Conservation (phyloP, 1,140 invertebrate species). For the Pollicipes pollicipes region DNA sequence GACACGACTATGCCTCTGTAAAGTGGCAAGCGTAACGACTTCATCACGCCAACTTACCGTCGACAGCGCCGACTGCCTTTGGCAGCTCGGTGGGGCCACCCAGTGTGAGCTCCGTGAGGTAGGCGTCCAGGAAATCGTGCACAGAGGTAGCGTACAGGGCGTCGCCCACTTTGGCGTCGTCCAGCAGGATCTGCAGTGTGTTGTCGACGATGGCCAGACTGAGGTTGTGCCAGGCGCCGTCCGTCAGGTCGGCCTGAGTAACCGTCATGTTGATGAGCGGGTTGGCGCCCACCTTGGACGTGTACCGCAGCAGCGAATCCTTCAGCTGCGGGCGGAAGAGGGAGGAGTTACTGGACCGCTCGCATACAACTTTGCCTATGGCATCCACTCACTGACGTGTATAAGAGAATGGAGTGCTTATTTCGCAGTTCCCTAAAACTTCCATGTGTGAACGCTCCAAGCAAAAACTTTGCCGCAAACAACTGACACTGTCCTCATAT, state of each 20-base stretch:
- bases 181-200: constrained; percentile 47
- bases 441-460: too few species aligned
- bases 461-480: too few species aligned
- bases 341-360: too few species aligned
- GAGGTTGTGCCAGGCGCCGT: constrained; percentile 73
- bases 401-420: too few species aligned
- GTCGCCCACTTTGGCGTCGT: constrained; percentile 51
- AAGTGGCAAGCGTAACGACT: too few species aligned
- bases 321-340: neutral
- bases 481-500: too few species aligned
- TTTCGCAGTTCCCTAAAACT: too few species aligned
- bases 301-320: constrained; percentile 14
- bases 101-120: constrained; percentile 54
- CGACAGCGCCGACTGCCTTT: constrained; percentile 21
- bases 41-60: too few species aligned
- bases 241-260: constrained; percentile 29
- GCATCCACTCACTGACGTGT: too few species aligned
- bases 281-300: constrained; percentile 45
- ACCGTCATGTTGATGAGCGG: constrained; percentile 61
- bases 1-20: too few species aligned
- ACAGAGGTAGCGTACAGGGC: constrained; percentile 63
- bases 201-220: constrained; percentile 43
- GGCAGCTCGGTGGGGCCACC: constrained; percentile 39
- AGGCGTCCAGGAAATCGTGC: constrained; percentile 80
- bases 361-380: too few species aligned